A percentile compares a stretch with the other conserved stretches of the same genome.
Conservation (phyloP, 2,113 vertebrate genomes). For the Chloroceryle aenea region DNA sequence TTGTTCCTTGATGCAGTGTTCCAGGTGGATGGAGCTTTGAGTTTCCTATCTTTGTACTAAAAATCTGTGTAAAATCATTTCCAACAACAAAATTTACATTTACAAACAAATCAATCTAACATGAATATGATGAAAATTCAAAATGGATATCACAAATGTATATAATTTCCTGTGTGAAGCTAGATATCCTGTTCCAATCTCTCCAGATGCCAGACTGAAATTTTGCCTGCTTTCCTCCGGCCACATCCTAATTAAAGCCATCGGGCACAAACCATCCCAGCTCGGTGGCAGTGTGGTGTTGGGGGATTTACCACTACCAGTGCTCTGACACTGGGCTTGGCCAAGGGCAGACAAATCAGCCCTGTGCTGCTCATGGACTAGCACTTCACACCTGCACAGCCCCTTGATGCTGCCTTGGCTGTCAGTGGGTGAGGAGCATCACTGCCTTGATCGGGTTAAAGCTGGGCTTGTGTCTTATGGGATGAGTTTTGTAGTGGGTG, state of each 20-base stretch:
- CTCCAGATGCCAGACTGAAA: not conserved
- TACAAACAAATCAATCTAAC: not conserved
- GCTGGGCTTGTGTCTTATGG: fast-evolving
- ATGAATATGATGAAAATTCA: not conserved
- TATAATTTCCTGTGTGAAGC: not conserved
- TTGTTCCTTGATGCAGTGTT: not conserved
- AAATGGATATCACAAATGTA: not conserved
- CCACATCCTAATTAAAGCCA: not conserved
- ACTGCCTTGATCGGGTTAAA: fast-evolving
- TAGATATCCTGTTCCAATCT: not conserved
- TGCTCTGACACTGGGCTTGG: not conserved
- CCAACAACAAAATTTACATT: not conserved
- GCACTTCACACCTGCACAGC: not conserved
- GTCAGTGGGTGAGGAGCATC: not conserved
- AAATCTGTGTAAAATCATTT: not conserved
- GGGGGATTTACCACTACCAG: not conserved
- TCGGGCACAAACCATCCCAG: fast-evolving
- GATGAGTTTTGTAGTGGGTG: not conserved
- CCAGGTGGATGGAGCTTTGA: fast-evolving
- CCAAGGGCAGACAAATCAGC: not conserved
- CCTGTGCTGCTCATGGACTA: fast-evolving
- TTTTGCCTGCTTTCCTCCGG: not conserved
- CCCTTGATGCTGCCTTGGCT: fast-evolving
- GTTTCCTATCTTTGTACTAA: not conserved
- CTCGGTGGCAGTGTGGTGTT: fast-evolving